Evolutionary conservation across 2,797 vertebrate species (phyloP), one percentile per base, ranked within the genome.

Genomic region (Adrianichthys oophorus): DNA sequence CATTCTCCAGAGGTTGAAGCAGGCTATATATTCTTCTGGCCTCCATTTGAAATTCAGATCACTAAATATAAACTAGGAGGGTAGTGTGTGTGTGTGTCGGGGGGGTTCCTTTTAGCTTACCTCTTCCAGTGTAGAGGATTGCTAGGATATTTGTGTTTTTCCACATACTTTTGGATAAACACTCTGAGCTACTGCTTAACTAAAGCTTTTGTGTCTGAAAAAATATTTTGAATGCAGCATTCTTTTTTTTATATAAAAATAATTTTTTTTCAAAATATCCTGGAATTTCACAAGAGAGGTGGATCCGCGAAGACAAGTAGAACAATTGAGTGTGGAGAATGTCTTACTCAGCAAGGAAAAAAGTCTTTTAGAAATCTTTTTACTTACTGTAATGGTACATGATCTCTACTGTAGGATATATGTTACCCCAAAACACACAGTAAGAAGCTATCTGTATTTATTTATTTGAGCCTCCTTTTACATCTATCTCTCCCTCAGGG

Each of bases 11-110:
- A 80, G 69, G 83, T 66, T 47, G 52, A 70, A 65, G 52, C 42
- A 24, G 70, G 58, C 83, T 87, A 78, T 74, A 79, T 83, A 78
- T 84, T 85, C 59, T 64, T 70, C 68, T 82, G 83, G 66, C 82
- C 78, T 80, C 76, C 62, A 76, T 85, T 78, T 80, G 59, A 79
- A 85, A 80, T 76, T 68, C 75, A 76, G 40, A 67, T 82, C 52
- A 71, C 84, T 83, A 87, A 79, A 82, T 87, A 76, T 87, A 88
- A 76, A 73, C 70, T 16, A 45, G 54, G 57, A 55, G 66, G 61
- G 61, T 37, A 68, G 62, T 46, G 59, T 17, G 60, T 73, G 57
- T 47, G 62, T 45, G 70, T 70, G 75, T 70, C n/a, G n/a, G 3
- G 19, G 19, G 19, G 19, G 19, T 37, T 37, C 3, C 32, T 37